A percentile compares a stretch with the other conserved stretches of the same genome.
Conservation (phyloP, 2,888 invertebrate species). For the Leucophenga maculata region DNA sequence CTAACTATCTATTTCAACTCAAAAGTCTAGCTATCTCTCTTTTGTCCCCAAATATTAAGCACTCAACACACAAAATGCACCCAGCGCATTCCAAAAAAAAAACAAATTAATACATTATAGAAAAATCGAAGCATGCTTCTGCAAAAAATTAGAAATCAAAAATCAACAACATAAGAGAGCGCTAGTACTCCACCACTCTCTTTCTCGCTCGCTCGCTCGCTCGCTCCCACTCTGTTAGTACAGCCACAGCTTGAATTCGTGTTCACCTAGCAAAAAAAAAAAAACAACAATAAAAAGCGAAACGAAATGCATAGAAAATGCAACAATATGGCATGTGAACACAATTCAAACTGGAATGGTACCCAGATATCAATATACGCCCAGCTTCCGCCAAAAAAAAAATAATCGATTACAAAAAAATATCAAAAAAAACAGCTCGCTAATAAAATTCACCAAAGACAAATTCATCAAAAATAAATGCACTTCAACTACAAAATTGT, state of each 20-base stretch:
- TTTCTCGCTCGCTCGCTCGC: conserved; percentile 44
- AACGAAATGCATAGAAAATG: conserved; percentile 36
- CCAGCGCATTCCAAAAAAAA: conserved; percentile 13
- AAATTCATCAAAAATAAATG: background rate
- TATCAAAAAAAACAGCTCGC: conserved; percentile 27
- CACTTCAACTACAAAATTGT: background rate
- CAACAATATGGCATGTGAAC: conserved; percentile 48
- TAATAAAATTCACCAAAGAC: conserved; percentile 7
- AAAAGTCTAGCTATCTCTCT: too few relatives aligned
- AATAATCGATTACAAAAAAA: conserved; percentile 25
- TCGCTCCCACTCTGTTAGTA: conserved; percentile 35
- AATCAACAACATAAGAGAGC: conserved; percentile 45
- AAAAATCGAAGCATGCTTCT: conserved; percentile 61
- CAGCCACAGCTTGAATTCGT: conserved; percentile 61
- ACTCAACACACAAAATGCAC: background rate
- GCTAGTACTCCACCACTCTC: conserved; percentile 35
- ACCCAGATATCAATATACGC: conserved; percentile 71
- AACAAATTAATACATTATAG: conserved; percentile 1
- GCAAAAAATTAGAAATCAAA: conserved; percentile 11
- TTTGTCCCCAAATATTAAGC: background rate
- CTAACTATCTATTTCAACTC: too few relatives aligned
- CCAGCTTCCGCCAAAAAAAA: conserved; percentile 64
- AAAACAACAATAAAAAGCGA: conserved; percentile 20
- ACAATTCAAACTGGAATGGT: conserved; percentile 67
- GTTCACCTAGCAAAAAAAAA: conserved; percentile 34